These are phyloP conservation scores for Masnerella sp. DNA, from an alignment of 2,888 invertebrate species.

Conservation along the genomic window DNA sequence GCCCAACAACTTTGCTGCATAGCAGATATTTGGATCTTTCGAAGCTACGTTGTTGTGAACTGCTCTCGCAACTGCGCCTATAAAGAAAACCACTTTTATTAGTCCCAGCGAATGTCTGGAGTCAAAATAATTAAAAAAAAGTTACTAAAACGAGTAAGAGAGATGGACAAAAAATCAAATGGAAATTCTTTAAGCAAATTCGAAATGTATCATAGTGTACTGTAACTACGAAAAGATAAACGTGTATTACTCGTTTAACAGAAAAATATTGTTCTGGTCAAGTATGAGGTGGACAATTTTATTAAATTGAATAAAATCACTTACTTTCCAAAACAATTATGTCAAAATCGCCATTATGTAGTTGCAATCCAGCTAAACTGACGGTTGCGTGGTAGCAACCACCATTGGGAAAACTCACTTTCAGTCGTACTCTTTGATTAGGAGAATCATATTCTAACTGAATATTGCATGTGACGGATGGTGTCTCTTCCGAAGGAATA, in stretches of 20 bases:
- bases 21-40: constrained; percentile 91
- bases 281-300: too few relatives aligned
- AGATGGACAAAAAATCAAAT: too few relatives aligned
- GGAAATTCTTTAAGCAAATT: too few relatives aligned
- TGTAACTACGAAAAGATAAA: too few relatives aligned
- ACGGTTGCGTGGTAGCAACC: constrained; percentile 91
- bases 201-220: too few relatives aligned
- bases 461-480: constrained; percentile 79
- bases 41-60: constrained; percentile 92
- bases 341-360: constrained; percentile 94
- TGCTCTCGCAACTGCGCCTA: constrained; percentile 87
- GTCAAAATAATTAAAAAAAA: too few relatives aligned
- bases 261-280: too few relatives aligned
- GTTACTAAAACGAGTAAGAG: too few relatives aligned
- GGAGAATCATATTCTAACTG: constrained; percentile 86
- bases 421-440: constrained; percentile 87
- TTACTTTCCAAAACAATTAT: constrained; percentile 93
- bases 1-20: constrained; percentile 87
- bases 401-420: constrained; percentile 87
- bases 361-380: constrained; percentile 84
- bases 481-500: constrained; percentile 79
- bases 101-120: too few relatives aligned
- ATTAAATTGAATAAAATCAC: constrained; percentile 68
- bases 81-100: too few relatives aligned
- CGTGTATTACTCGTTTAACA: too few relatives aligned